Base-by-base conservation (phyloP, 2,797 vertebrate species). In the Falco columbarius region DNA sequence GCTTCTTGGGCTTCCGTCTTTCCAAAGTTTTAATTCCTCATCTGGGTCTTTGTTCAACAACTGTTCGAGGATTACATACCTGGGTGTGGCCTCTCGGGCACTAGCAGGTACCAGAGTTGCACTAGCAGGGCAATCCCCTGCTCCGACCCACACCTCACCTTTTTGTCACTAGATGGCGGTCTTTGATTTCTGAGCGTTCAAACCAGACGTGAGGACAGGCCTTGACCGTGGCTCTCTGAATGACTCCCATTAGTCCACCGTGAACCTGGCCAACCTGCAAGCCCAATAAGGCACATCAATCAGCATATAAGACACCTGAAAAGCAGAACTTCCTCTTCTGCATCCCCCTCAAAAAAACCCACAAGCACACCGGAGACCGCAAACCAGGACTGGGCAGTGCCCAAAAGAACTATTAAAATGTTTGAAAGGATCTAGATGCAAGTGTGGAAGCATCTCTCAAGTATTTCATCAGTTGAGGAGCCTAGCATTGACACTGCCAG, bases 121-220 rank as follows among this genome's bases (percentile, higher is more conserved):
- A 18, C 3, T 3, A n/a, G 26, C 21, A 4, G 14, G 3, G 11
- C n/a, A 7, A 16, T 6, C 18, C 26, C 49, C 34, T 1, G n/a
- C 55, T 54, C 67, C 55, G 40, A n/a, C 26, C 38, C 52, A 44
- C 44, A 8, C 6, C 93, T 98, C 97, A 99, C 99, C 99, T 99
- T 97, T 98, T 98, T 47, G 98, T 98, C 95, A 99, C 99, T 21
- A 99, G 97, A 76, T 99, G 98, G 54, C 99, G 99, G 95, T 99
- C 99, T 93, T 98, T 99, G 91, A 99, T 98, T 97, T 99, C 99
- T 0, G 99, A 99, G 91, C 99, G 98, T 95, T 99, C 99, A 77
- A 99, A 99, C 99, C 99, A 99, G 44, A 99, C 98, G 3, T 99
- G 99, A 47, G 99, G 99, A 95, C 99, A 99, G 19, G 99, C 98